Percentiles rank a stretch among this genome's conserved stretches.
phyloP scores from a whole-genome alignment of 1,140 invertebrate species.

The Lanistes nyassanus region DNA sequence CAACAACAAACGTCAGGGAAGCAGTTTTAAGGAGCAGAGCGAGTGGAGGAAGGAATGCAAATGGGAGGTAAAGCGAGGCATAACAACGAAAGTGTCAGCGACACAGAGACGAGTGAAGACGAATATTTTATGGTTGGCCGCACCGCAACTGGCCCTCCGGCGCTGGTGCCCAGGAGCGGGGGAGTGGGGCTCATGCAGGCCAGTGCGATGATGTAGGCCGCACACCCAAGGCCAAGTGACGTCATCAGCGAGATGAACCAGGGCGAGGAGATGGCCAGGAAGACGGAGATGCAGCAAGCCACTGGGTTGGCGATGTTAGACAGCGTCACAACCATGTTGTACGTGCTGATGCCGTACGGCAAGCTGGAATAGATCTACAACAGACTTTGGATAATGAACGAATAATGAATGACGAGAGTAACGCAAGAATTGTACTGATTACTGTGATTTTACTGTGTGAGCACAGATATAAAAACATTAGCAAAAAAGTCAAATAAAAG shows the following conservation, averaged over 20 bases:
- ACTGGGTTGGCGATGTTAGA: conserved; percentile 84
- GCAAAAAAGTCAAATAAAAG: too few relatives aligned
- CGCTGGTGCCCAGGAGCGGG: conserved; percentile 72
- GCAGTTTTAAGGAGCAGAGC: too few relatives aligned
- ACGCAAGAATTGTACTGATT: too few relatives aligned
- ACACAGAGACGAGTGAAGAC: neutral
- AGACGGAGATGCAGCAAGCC: conserved; percentile 83
- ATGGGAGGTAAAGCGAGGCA: neutral
- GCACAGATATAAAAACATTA: too few relatives aligned
- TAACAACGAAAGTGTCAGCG: too few relatives aligned
- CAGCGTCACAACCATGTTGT: conserved; percentile 84
- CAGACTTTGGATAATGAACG: neutral
- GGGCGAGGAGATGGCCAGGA: conserved; percentile 75
- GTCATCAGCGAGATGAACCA: conserved; percentile 71
- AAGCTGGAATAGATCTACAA: conserved; percentile 84
- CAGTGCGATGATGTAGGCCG: conserved; percentile 76
- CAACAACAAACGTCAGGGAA: too few relatives aligned
- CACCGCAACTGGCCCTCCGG: conserved; percentile 78
- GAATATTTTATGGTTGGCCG: too few relatives aligned
- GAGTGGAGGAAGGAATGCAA: neutral
- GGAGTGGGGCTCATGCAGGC: conserved; percentile 81
- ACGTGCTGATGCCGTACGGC: conserved; percentile 83
- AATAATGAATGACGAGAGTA: too few relatives aligned
- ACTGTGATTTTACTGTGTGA: too few relatives aligned
- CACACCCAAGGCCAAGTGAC: conserved; percentile 68